These are phyloP conservation scores for Poicephalus gulielmi DNA, from an alignment of 2,113 vertebrate genomes.

Conservation along the genomic window DNA sequence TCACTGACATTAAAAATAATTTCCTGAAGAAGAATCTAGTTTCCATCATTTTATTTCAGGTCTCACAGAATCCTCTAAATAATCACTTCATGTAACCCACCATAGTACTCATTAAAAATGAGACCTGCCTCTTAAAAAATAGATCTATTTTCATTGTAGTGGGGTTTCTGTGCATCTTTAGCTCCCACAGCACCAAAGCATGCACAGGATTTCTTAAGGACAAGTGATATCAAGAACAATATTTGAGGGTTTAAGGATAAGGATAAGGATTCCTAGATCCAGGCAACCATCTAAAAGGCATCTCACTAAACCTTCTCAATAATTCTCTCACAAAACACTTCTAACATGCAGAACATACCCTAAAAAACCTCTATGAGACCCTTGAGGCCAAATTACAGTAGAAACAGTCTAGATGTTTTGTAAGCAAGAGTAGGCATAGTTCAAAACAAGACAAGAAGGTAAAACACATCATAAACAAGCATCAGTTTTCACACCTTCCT, in stretches of 20 bases:
- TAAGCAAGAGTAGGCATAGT: neutral
- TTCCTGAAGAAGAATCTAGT: neutral
- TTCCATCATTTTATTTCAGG: neutral
- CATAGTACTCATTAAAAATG: conserved; percentile 7
- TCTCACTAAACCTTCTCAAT: neutral
- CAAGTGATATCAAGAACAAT: neutral
- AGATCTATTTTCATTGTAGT: neutral
- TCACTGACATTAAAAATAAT: neutral
- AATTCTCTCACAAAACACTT: neutral
- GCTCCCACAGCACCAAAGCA: neutral
- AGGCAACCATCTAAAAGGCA: neutral
- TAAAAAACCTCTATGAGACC: neutral
- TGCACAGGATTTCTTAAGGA: neutral
- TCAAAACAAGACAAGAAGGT: neutral
- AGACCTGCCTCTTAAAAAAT: neutral
- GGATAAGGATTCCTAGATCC: neutral
- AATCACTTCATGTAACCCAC: neutral
- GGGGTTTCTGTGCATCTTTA: neutral
- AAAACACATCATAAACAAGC: neutral
- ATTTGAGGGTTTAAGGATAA: neutral
- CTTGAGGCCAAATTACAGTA: neutral
- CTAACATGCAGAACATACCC: neutral
- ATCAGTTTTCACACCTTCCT: neutral
- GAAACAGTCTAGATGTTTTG: neutral
- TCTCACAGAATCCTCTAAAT: neutral